Conservation (phyloP, 2,888 invertebrate genomes). For the Alentia gelatinosa region DNA sequence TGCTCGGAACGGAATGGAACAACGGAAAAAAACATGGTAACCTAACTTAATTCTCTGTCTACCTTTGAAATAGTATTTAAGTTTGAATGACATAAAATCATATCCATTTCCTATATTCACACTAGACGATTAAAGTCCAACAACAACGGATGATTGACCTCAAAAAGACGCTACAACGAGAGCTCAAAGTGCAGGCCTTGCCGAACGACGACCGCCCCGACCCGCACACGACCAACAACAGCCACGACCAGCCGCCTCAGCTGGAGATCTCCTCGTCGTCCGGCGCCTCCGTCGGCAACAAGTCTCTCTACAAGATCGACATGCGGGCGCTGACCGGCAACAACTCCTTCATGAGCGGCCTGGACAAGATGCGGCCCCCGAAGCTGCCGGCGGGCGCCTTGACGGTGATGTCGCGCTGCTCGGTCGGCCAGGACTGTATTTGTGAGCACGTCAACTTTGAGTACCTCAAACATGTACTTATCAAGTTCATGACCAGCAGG, state of each 20-base stretch:
- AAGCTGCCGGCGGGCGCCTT: constrained; percentile 21
- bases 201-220: constrained; percentile 78
- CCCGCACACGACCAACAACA: constrained; percentile 8
- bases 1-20: too few species aligned
- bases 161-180: constrained; percentile 94
- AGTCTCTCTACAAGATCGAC: not conserved
- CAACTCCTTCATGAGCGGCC: not conserved
- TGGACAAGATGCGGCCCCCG: not conserved
- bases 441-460: constrained; percentile 85
- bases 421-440: constrained; percentile 7
- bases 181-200: constrained; percentile 83
- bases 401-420: not conserved
- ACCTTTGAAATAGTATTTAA: too few species aligned
- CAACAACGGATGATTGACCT: constrained; percentile 93
- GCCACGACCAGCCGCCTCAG: not conserved
- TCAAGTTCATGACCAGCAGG: constrained; percentile 93
- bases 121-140: constrained; percentile 86
- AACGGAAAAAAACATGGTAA: too few species aligned
- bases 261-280: not conserved
- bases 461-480: constrained; percentile 95
- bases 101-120: too few species aligned
- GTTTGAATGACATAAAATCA: too few species aligned
- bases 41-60: too few species aligned
- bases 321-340: not conserved
- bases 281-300: not conserved